Evolutionary conservation across 2,113 vertebrate genomes (phyloP).

Genomic region (Motacilla alba): DNA sequence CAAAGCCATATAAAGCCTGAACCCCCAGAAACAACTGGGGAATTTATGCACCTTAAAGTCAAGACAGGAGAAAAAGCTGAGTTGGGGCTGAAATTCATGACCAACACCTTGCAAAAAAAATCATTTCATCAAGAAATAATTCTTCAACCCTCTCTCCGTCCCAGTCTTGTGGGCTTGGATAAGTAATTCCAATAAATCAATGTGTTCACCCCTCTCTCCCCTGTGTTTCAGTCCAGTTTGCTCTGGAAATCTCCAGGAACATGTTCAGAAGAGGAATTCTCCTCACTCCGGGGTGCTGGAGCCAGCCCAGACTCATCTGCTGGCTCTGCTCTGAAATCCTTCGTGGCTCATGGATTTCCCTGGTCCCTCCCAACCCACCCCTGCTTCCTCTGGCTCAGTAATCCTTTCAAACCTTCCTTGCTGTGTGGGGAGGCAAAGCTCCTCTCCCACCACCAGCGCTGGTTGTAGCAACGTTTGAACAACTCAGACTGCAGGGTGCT

Average conservation of each 20-base stretch:
- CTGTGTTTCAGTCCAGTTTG: not conserved
- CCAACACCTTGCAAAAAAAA: not conserved
- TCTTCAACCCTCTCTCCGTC: not conserved
- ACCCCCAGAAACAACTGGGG: not conserved
- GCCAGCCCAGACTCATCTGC: not conserved
- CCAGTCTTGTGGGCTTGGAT: fast-evolving
- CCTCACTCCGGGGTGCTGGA: not conserved
- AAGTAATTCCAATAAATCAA: not conserved
- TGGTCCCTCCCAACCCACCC: not conserved
- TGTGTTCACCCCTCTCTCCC: not conserved
- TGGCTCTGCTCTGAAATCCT: not conserved
- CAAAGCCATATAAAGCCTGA: not conserved
- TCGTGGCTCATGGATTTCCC: not conserved
- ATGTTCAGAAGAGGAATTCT: not conserved
- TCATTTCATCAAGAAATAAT: not conserved
- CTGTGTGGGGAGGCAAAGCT: not conserved
- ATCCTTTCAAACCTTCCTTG: not conserved
- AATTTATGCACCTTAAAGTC: not conserved
- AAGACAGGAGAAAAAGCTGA: not conserved
- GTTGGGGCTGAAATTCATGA: not conserved
- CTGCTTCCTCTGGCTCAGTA: not conserved
- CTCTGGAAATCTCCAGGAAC: not conserved
- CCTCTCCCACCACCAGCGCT: not conserved
- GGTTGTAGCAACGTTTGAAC: not conserved
- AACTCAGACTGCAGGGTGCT: not conserved